Evolutionary conservation across 2,888 invertebrate genomes (phyloP).

Genomic region (Polia nebulosa): DNA sequence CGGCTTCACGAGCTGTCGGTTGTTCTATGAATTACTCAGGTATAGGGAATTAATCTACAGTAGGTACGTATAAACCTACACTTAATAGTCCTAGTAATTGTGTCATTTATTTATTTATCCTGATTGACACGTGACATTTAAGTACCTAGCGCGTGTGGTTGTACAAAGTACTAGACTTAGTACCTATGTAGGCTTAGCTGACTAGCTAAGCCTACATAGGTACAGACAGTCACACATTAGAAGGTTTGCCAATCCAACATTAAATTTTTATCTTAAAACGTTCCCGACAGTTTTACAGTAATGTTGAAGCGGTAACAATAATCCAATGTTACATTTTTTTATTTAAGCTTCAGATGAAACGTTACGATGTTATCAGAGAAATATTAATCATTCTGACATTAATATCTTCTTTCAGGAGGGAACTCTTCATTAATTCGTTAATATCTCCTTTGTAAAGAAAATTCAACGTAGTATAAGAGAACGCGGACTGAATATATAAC

Average conservation of each 20-base stretch:
- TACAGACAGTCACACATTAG: neutral
- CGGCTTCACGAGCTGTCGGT: conserved; percentile 2
- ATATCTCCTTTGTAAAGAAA: conserved; percentile 5
- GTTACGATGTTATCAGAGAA: conserved; percentile 23
- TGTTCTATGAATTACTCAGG: neutral
- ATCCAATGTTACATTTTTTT: conserved; percentile 13
- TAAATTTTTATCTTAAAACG: neutral
- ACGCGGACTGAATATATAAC: neutral
- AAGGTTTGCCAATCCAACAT: neutral
- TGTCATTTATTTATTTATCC: too few species aligned
- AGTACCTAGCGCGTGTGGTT: too few species aligned
- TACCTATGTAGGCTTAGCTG: too few species aligned
- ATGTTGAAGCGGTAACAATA: conserved; percentile 8
- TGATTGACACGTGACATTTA: too few species aligned
- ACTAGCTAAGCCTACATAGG: neutral
- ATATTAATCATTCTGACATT: conserved; percentile 26
- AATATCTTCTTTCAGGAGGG: conserved; percentile 19
- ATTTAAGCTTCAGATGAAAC: conserved; percentile 29
- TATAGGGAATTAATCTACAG: too few species aligned
- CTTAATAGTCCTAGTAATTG: neutral
- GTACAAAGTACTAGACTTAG: too few species aligned
- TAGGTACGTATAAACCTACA: too few species aligned
- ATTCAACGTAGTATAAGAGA: neutral
- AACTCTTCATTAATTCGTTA: conserved; percentile 29
- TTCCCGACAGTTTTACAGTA: neutral